Conservation (phyloP, 2,888 invertebrate species). For the Fragum sueziense region DNA sequence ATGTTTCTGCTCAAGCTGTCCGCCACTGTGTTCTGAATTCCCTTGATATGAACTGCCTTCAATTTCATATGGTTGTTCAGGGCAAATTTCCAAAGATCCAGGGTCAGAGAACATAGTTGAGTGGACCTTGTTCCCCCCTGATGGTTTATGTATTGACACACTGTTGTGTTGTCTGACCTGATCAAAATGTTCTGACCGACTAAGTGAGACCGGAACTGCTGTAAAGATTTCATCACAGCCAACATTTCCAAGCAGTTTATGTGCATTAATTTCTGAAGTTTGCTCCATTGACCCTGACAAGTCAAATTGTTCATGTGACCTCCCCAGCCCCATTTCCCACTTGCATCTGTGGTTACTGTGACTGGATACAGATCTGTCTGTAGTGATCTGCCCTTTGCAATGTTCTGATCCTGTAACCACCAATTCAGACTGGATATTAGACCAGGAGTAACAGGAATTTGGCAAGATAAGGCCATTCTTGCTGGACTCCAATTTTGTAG, state of each 20-base stretch:
- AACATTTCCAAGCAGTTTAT: constrained; percentile 49
- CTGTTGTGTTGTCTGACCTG: constrained; percentile 41
- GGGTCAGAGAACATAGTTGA: constrained; percentile 33
- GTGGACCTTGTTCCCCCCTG: constrained; percentile 38
- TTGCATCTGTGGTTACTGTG: constrained; percentile 51
- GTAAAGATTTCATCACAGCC: constrained; percentile 24
- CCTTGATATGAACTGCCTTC: constrained; percentile 48
- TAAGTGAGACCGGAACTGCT: constrained; percentile 26
- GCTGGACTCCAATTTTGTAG: constrained; percentile 34
- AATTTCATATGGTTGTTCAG: constrained; percentile 40
- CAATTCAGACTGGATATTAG: constrained; percentile 12
- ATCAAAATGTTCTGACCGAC: constrained; percentile 33
- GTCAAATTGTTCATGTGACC: too few species aligned
- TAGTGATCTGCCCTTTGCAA: constrained; percentile 37
- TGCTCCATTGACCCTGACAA: constrained; percentile 34
- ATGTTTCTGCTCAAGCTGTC: constrained; percentile 38
- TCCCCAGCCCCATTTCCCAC: constrained; percentile 32
- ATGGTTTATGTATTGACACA: constrained; percentile 40
- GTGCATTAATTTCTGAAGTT: constrained; percentile 24
- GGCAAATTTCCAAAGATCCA: constrained; percentile 38
- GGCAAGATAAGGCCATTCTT: constrained; percentile 16
- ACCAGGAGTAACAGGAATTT: constrained; percentile 14
- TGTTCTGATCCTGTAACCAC: constrained; percentile 39
- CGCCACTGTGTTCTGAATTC: constrained; percentile 43
- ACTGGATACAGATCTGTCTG: neutral